Evolutionary conservation across 1,140 invertebrate species (phyloP), one percentile per base, ranked within the genome.

Genomic region (Zaprionus vittiger): DNA sequence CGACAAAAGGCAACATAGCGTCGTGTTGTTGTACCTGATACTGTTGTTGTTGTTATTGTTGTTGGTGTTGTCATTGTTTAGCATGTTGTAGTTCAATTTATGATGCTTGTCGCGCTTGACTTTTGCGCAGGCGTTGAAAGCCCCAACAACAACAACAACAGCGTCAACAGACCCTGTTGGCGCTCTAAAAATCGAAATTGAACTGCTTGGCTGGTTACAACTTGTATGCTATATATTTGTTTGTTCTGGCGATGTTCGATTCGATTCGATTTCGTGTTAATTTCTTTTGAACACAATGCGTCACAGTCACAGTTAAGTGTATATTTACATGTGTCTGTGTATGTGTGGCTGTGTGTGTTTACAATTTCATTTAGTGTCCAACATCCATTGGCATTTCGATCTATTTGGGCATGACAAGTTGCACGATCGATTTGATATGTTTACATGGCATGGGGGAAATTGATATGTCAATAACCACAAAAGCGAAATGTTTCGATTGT

Each of bases 111-210:
- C 67, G 62, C 71, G 79, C 72, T 89, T 87, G 84, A 87, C 84
- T 87, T 87, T 87, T 87, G 84, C 84, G 84, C 84, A 87, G 84
- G 84, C 84, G 84, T 87, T 89, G 84, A 87, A 87, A 87, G 84
- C 84, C 81, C 77, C 83, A 85, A 85, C 67, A 81, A 70, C 31
- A 64, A 15, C 47, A 62, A 47, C 47, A 59, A 37, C 62, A 66
- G 28, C 47, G 17, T 41, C 66, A 64, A 73, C 67, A 67, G 78
- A 74, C 70, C 63, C 63, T 68, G 66, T 47, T 70, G 59, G 73
- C 73, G 67, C 60, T 68, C 73, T 55, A 54, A 77, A 83, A 86
- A 86, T 80, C 67, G 77, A 47, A 89, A 86, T 83, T 87, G 80
- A 87, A 80, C 69, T 61, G 70, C 74, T 77, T 57, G 49, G 28